phyloP scores from a whole-genome alignment of 2,113 vertebrate species.

The Odocoileus hemionus region DNA sequence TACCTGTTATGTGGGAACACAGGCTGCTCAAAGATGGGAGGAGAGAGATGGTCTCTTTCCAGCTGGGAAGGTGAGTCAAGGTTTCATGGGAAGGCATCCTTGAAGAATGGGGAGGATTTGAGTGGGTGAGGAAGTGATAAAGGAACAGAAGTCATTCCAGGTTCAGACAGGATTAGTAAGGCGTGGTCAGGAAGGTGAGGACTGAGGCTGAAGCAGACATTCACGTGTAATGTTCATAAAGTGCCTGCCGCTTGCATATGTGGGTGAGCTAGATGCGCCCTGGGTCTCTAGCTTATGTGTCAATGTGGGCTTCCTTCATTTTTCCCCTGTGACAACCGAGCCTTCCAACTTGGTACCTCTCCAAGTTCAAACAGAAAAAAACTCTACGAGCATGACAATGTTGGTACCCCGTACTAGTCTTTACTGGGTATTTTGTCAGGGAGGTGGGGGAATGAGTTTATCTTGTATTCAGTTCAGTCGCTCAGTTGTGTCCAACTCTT shows the following conservation, averaged over 20 bases:
- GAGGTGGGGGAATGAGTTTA: background rate
- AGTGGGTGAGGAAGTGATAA: background rate
- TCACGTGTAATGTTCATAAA: background rate
- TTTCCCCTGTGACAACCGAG: background rate
- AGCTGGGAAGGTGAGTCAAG: background rate
- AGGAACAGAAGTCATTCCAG: background rate
- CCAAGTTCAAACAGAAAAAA: background rate
- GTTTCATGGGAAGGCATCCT: background rate
- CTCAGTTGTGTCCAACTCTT: background rate
- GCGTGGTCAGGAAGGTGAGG: background rate
- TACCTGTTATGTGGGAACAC: background rate
- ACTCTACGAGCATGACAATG: background rate
- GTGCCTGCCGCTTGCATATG: background rate
- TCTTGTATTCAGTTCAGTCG: background rate
- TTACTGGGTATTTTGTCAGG: background rate
- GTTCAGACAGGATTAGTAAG: background rate
- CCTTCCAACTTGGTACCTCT: background rate
- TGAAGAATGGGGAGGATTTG: background rate
- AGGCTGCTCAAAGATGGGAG: background rate
- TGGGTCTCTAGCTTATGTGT: background rate
- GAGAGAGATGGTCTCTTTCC: background rate
- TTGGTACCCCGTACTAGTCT: background rate
- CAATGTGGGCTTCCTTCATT: background rate
- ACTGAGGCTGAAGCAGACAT: background rate
- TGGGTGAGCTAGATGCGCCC: background rate